A percentile compares a stretch with the other conserved stretches of the same genome.
These are phyloP conservation scores for Tholera decimalis DNA, from an alignment of 2,888 invertebrate genomes.

Conservation along the genomic window DNA sequence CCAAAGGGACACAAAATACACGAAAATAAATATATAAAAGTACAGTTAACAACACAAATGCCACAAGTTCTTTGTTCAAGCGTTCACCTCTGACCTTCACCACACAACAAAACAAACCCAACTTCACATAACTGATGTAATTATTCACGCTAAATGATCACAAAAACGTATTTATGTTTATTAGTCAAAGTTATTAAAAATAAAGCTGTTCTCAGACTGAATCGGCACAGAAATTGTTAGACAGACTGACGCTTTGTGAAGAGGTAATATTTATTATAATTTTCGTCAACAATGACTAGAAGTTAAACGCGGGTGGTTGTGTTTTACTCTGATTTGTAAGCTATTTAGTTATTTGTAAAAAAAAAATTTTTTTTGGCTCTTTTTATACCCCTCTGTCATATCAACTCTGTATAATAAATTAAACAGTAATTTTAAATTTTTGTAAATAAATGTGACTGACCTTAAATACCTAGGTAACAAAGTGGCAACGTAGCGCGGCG, in stretches of 20 bases:
- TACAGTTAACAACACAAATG: slow-evolving; percentile 37
- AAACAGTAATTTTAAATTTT: no score
- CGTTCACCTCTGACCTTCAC: slow-evolving; percentile 51
- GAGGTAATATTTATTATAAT: neutral
- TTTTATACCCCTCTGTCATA: no score
- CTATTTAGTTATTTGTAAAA: no score
- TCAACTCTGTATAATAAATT: no score
- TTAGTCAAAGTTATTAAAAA: slow-evolving; percentile 8
- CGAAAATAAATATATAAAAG: slow-evolving; percentile 17
- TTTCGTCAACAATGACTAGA: neutral
- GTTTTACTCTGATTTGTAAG: no score
- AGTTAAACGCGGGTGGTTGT: no score
- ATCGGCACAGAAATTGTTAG: neutral
- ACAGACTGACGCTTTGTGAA: neutral
- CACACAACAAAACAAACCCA: slow-evolving; percentile 30
- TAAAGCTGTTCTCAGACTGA: neutral
- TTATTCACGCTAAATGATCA: slow-evolving; percentile 43
- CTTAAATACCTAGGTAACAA: no score
- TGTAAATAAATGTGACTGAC: no score
- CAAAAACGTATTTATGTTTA: slow-evolving; percentile 38
- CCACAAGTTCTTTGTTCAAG: slow-evolving; percentile 34
- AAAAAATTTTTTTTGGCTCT: no score
- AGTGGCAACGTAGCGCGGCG: no score
- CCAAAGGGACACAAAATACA: slow-evolving; percentile 2
- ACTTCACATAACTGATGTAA: slow-evolving; percentile 37